These are phyloP conservation scores for Cephus pygmeus DNA, from an alignment of 2,888 invertebrate species.

Conservation along the genomic window DNA sequence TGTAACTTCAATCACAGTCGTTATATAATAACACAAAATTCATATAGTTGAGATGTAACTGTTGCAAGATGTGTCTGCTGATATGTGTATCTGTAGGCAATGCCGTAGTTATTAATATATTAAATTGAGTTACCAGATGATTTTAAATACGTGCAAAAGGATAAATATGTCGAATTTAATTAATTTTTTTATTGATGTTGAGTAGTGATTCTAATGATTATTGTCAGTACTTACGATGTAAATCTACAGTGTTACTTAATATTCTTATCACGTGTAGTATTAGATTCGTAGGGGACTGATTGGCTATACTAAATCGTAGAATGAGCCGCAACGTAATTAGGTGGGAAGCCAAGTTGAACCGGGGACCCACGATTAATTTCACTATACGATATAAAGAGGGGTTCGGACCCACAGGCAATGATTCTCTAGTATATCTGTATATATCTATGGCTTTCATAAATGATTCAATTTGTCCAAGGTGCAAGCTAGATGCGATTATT, in stretches of 20 bases:
- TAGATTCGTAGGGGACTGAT: conserved; percentile 21
- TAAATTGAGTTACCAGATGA: too few relatives aligned
- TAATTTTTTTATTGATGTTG: not conserved
- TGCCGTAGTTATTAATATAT: too few relatives aligned
- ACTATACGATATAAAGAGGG: conserved; percentile 20
- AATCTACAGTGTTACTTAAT: too few relatives aligned
- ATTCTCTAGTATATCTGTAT: not conserved
- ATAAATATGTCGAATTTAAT: not conserved
- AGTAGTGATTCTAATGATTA: conserved; percentile 28
- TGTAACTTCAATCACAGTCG: too few relatives aligned
- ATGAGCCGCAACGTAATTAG: conserved; percentile 17
- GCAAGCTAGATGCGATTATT: conserved; percentile 3
- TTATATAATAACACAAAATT: too few relatives aligned
- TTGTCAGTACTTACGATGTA: not conserved
- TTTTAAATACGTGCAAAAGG: too few relatives aligned
- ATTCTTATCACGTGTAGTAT: conserved; percentile 7
- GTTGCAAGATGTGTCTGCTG: too few relatives aligned
- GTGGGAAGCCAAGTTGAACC: conserved; percentile 48
- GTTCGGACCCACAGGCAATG: conserved; percentile 27
- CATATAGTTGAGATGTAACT: too few relatives aligned
- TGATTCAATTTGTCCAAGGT: conserved; percentile 33
- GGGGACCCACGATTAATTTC: conserved; percentile 54
- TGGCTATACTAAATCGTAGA: conserved; percentile 23
- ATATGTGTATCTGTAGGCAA: too few relatives aligned
- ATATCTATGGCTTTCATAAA: conserved; percentile 21